Conservation (phyloP, 2,797 vertebrate genomes). For the Chelon auratus region DNA sequence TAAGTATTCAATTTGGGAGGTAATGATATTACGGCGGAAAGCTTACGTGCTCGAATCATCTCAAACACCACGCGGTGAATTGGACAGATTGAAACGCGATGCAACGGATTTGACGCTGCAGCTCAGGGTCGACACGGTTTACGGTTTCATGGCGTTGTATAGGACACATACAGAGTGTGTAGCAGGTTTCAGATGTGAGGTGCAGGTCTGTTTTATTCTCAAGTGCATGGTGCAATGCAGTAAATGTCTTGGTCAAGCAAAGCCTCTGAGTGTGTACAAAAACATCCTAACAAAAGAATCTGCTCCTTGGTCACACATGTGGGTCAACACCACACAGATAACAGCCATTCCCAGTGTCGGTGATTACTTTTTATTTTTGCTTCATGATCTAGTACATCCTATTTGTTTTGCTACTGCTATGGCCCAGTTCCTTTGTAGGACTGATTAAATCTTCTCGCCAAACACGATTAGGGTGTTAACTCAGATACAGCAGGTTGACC, state of each 20-base stretch:
- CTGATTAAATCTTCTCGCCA: constrained; percentile 45
- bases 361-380: constrained; percentile 12
- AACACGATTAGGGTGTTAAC: constrained; percentile 29
- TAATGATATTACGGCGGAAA: constrained; percentile 46
- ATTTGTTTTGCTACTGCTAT: constrained; percentile 16
- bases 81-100: constrained; percentile 21
- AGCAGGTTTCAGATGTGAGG: not conserved
- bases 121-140: constrained; percentile 9
- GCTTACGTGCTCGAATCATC: constrained; percentile 37
- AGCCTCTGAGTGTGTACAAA: not conserved
- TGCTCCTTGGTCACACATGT: not conserved
- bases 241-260: constrained; percentile 29
- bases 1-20: constrained; percentile 60
- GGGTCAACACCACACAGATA: not conserved
- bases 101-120: not conserved
- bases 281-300: not conserved
- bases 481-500: constrained; percentile 11
- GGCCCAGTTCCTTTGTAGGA: constrained; percentile 2
- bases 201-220: constrained; percentile 17
- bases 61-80: constrained; percentile 16
- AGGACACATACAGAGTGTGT: constrained; percentile 9
- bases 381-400: constrained; percentile 7
- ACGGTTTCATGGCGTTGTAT: constrained; percentile 27
- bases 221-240: constrained; percentile 47
- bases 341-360: constrained; percentile 1